Conservation (phyloP, 2,888 invertebrate species). For the Zaprionus bogoriensis region DNA sequence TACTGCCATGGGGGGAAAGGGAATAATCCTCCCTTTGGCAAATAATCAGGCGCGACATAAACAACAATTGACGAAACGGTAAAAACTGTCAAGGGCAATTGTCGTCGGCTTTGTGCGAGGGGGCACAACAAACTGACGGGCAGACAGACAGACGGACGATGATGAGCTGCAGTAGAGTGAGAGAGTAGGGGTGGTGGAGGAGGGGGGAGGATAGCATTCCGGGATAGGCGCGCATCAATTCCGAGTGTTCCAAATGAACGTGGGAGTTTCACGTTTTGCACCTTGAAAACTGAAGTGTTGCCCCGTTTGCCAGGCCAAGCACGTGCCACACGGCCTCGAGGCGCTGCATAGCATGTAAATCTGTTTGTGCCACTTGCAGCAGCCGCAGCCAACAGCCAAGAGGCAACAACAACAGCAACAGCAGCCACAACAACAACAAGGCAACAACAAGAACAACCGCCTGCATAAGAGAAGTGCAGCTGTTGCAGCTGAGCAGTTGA, state of each 20-base stretch:
- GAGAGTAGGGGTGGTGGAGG: neutral
- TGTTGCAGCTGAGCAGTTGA: slow-evolving; percentile 19
- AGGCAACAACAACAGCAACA: slow-evolving; percentile 7
- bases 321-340: slow-evolving; percentile 51
- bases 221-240: slow-evolving; percentile 45
- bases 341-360: slow-evolving; percentile 59
- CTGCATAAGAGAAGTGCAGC: slow-evolving; percentile 63
- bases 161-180: slow-evolving; percentile 36
- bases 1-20: slow-evolving; percentile 4
- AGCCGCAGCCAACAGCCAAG: slow-evolving; percentile 9
- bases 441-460: slow-evolving; percentile 24
- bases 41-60: slow-evolving; percentile 47
- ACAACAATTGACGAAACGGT: slow-evolving; percentile 69
- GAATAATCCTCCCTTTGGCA: slow-evolving; percentile 25
- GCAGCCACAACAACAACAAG: slow-evolving; percentile 19
- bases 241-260: slow-evolving; percentile 69
- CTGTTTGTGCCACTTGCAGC: slow-evolving; percentile 52
- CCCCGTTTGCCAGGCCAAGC: slow-evolving; percentile 44
- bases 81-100: slow-evolving; percentile 76
- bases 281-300: slow-evolving; percentile 43
- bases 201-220: neutral
- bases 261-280: slow-evolving; percentile 73
- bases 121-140: slow-evolving; percentile 59
- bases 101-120: slow-evolving; percentile 57
- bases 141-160: slow-evolving; percentile 16